Evolutionary conservation across 2,113 vertebrate species (phyloP), one percentile per base, ranked within the genome.

Genomic region (Cynopterus brachyotis): DNA sequence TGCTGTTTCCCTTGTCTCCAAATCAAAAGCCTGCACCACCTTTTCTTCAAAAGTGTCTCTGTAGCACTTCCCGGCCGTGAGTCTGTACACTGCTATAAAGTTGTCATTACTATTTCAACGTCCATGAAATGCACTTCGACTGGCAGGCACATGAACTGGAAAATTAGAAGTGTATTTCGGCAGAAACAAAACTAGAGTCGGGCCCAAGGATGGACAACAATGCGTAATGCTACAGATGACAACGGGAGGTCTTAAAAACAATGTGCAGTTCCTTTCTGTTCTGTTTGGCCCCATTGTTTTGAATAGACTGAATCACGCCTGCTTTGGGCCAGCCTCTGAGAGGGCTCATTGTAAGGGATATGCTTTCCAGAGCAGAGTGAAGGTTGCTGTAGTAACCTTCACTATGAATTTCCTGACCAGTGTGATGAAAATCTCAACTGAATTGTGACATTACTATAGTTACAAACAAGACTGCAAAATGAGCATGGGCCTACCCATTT

Each of bases 311-410:
- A 96, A 94, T 95, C 94, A 47, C 95, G 95, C 95, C 70, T 45
- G 92, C 89, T 64, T 53, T 28, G 3, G 83, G 91, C 40, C 8
- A 12, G 76, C 40, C 30, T 86, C 90, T 98, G 95, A 97, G 98
- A 97, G 95, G 94, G 64, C 93, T 91, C 95, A 95, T 97, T 98
- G 98, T 97, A 19, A 88, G 62, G 76, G 20, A n/a, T 62, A 5
- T 59, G 95, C 94, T 97, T 79, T 86, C 88, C 91, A 30, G 62
- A 86, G 91, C 72, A 16, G 76, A 95, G 84, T 20, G 64, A 47
- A 96, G 96, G 97, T 97, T 97, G 97, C 97, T 96, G 96, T 94
- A 95, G 97, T 91, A 97, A 97, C 95, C 88, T 96, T 97, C 94
- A 66, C 91, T 32, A 47, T 59, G 94, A 83, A 96, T 94, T 97